phyloP scores from a whole-genome alignment of 2,113 vertebrate species.

The Crypturellus undulatus region DNA sequence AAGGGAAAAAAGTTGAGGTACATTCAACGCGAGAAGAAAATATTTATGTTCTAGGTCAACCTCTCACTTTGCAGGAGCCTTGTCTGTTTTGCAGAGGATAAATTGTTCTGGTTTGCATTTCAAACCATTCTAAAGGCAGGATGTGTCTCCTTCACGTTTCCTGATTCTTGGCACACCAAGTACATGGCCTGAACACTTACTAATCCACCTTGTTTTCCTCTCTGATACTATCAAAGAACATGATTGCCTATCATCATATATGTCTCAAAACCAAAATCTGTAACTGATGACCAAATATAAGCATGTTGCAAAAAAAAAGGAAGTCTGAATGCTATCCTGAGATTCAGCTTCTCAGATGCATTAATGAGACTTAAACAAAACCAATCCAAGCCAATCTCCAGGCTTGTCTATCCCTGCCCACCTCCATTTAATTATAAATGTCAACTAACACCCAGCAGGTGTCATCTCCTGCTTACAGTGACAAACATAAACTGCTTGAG shows the following conservation, averaged over 20 bases:
- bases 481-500: background rate
- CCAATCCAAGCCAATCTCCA: too few species aligned
- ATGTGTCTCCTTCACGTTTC: background rate
- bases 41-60: background rate
- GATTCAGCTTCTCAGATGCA: background rate
- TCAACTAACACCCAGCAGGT: background rate
- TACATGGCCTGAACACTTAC: background rate
- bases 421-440: background rate
- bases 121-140: background rate
- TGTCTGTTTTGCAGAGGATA: background rate
- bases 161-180: background rate
- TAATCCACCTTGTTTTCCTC: background rate
- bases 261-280: background rate
- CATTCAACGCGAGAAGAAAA: background rate
- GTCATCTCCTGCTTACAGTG: background rate
- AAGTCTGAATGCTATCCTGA: background rate
- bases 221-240: background rate
- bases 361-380: background rate
- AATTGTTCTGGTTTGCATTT: background rate
- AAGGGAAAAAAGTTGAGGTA: background rate
- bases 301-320: background rate
- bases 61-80: background rate
- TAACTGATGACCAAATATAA: background rate
- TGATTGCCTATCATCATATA: background rate
- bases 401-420: background rate